Conservation (phyloP, 2,113 vertebrate genomes). For the Nycticebus coucang region DNA sequence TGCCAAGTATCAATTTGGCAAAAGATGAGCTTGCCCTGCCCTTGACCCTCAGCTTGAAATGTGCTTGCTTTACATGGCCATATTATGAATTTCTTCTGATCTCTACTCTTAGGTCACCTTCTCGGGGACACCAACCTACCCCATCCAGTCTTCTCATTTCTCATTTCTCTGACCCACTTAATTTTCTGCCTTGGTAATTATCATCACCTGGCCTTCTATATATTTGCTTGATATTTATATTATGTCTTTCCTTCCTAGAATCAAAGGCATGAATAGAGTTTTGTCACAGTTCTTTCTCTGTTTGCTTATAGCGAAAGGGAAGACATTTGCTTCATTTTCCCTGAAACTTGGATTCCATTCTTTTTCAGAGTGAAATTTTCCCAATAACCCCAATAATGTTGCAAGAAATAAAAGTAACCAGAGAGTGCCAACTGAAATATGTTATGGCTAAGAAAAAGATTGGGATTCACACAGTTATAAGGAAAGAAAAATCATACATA, state of each 20-base stretch:
- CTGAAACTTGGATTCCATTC: not conserved
- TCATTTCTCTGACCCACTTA: not conserved
- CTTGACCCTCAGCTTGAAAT: not conserved
- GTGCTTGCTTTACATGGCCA: not conserved
- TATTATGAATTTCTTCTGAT: not conserved
- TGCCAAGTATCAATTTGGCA: not conserved
- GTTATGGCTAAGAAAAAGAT: not conserved
- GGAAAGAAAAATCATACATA: not conserved
- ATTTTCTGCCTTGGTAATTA: not conserved
- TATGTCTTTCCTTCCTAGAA: not conserved
- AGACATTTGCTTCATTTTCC: not conserved
- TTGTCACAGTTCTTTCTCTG: not conserved
- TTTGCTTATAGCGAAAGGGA: not conserved
- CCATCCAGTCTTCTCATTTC: rapidly evolving
- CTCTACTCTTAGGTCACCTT: not conserved
- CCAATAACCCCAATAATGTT: not conserved
- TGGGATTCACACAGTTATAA: not conserved
- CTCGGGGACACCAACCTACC: not conserved
- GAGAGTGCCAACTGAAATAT: not conserved
- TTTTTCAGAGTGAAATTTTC: not conserved
- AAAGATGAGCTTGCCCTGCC: not conserved
- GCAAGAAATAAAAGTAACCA: not conserved
- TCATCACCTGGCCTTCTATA: not conserved
- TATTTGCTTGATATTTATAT: not conserved
- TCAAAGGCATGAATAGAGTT: not conserved